Evolutionary conservation across 1,140 invertebrate species (phyloP).

Genomic region (Cataglyphis hispanica): DNA sequence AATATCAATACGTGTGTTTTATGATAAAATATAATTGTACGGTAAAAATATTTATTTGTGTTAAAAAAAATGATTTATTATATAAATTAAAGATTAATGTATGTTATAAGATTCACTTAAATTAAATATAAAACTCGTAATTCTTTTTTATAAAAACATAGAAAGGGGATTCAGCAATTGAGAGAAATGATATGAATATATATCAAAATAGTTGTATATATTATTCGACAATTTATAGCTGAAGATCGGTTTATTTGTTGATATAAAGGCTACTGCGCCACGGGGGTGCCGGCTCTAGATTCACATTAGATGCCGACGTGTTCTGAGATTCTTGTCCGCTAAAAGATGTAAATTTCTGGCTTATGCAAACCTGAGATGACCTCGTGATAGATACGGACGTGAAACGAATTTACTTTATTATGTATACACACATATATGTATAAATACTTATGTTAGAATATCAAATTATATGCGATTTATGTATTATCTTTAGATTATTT

Average conservation of each 20-base stretch:
- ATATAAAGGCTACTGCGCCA: slow-evolving; percentile 61
- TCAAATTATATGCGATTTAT: slow-evolving; percentile 57
- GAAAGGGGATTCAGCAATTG: background rate
- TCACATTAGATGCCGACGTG: slow-evolving; percentile 79
- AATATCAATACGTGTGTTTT: background rate
- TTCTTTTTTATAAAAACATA: background rate
- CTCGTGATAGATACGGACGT: slow-evolving; percentile 71
- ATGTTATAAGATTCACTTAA: background rate
- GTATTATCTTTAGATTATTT: background rate
- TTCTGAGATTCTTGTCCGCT: slow-evolving; percentile 72
- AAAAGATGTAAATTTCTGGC: slow-evolving; percentile 64
- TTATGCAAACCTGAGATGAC: slow-evolving; percentile 77
- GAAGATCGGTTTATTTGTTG: slow-evolving; percentile 71
- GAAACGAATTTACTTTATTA: slow-evolving; percentile 61
- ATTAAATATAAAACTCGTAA: background rate
- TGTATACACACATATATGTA: slow-evolving; percentile 31
- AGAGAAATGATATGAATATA: slow-evolving; percentile 29
- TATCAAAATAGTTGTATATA: slow-evolving; percentile 52
- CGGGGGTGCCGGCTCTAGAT: slow-evolving; percentile 75
- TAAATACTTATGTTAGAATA: slow-evolving; percentile 53
- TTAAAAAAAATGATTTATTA: background rate
- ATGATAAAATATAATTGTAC: background rate
- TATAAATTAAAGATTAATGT: background rate
- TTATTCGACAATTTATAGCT: slow-evolving; percentile 61
- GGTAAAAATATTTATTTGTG: background rate